Percentiles rank a stretch among this genome's conserved stretches.
Conservation (phyloP, 92 coral and sea anemone genomes). For the Umimayanthus chanpuru region DNA sequence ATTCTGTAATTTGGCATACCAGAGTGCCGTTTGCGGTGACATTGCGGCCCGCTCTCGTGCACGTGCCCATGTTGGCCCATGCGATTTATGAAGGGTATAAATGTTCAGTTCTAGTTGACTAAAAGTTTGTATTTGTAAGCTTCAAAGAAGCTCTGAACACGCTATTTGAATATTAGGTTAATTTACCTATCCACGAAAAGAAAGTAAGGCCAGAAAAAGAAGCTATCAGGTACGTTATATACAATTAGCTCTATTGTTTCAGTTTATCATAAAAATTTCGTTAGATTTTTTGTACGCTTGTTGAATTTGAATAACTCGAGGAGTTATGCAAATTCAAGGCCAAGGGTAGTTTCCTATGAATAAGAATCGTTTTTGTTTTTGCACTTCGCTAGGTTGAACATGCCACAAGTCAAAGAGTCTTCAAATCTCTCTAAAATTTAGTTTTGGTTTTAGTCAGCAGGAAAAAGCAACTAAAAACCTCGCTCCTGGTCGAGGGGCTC, state of each 20-base stretch:
- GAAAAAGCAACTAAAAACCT: background rate
- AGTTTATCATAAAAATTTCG: background rate
- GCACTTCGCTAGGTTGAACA: background rate
- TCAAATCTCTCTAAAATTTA: background rate
- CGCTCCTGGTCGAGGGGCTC: background rate
- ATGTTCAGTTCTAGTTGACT: background rate
- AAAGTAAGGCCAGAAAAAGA: background rate
- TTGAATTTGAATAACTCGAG: background rate
- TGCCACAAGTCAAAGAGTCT: background rate
- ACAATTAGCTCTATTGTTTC: too few species aligned
- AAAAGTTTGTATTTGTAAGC: background rate
- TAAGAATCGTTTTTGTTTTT: background rate
- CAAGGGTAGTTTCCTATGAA: background rate
- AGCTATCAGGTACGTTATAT: background rate
- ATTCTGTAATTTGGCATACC: background rate
- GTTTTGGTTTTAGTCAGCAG: background rate
- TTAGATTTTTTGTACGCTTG: background rate
- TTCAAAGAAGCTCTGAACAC: background rate
- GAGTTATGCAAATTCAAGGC: background rate
- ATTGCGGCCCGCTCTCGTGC: background rate
- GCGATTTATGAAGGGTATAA: background rate
- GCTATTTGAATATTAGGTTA: background rate
- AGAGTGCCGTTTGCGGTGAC: background rate
- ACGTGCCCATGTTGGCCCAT: constrained; percentile 31
- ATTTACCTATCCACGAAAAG: background rate